Evolutionary conservation across 2,888 invertebrate genomes (phyloP), one percentile per base, ranked within the genome.

Genomic region (Clitarchus hookeri): DNA sequence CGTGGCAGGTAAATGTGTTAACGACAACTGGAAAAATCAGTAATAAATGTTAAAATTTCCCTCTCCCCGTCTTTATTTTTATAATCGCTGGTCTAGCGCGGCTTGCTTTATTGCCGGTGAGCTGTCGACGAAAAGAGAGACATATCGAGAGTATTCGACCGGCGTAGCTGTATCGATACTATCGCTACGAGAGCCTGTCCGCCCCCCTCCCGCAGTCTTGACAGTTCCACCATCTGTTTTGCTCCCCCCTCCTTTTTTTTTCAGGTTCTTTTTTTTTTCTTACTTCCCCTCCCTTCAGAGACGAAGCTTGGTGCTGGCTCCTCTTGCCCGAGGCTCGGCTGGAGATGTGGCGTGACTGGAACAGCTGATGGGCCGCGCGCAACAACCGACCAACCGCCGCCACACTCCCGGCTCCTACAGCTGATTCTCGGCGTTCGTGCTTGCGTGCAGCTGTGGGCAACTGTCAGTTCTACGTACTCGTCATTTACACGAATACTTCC

Each of bases 321-420:
- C 65, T 65, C 65, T 65, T n/a, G 23, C 65, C n/a, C 65, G 65
- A 8, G 65, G 23, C 65, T 65, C 65, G 23, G 65, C 65, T 65
- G 65, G 65, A 65, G 65, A 65, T 9, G 65, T 65, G 65, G 65
- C 65, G 65, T 65, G 65, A 65, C 65, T 65, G 65, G 65, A 65
- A 12, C 65, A 65, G 65, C 65, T 65, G 65, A 65, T n/a, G 65
- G 8, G 19, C 65, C 23, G 6, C 2, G 65, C 65, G 65, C 65
- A 65, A 65, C 23, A 65, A 65, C 65, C 65, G 65, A 16, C 19
- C 65, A 65, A 23, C 65, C 65, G 65, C 65, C 65, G n/a, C 65
- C 65, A 1, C 8, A 16, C 16, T 6, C 65, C 8, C 16, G n/a
- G 13, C 65, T 19, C 19, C 16, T 23, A n/a, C 65, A 65, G 65